Conservation (phyloP, 2,797 vertebrate species). For the Siniperca obscura region DNA sequence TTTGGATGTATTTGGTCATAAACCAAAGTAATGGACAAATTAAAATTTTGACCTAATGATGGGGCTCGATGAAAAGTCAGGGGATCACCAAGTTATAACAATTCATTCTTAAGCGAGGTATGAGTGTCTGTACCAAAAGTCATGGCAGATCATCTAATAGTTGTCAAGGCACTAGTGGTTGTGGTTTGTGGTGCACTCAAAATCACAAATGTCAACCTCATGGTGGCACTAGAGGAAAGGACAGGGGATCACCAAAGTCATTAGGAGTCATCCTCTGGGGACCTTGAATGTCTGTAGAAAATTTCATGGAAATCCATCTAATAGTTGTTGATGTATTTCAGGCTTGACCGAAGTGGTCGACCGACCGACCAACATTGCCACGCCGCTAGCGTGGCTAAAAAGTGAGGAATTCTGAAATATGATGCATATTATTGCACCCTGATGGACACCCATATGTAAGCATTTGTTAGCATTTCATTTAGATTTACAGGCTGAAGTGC, state of each 20-base stretch:
- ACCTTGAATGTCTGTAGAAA: background rate
- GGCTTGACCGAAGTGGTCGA: background rate
- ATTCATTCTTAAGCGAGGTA: background rate
- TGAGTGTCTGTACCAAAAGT: background rate
- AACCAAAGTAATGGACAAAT: background rate
- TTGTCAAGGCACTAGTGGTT: background rate
- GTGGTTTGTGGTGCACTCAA: background rate
- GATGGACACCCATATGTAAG: background rate
- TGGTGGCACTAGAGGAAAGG: background rate
- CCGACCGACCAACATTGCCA: background rate
- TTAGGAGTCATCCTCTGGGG: background rate
- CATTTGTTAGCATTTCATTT: background rate
- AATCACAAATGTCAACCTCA: background rate
- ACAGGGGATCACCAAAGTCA: background rate
- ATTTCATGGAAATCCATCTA: background rate
- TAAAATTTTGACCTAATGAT: background rate
- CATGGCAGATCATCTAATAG: background rate
- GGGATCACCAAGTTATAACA: background rate
- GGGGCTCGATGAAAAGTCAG: background rate
- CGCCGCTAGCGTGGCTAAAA: slow-evolving; percentile 1
- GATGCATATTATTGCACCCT: background rate
- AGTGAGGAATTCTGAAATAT: background rate
- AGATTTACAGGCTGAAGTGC: background rate
- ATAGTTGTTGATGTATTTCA: background rate
- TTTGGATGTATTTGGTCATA: background rate